These are phyloP conservation scores for Acomys russatus DNA, from an alignment of 2,797 vertebrate genomes.

Conservation along the genomic window DNA sequence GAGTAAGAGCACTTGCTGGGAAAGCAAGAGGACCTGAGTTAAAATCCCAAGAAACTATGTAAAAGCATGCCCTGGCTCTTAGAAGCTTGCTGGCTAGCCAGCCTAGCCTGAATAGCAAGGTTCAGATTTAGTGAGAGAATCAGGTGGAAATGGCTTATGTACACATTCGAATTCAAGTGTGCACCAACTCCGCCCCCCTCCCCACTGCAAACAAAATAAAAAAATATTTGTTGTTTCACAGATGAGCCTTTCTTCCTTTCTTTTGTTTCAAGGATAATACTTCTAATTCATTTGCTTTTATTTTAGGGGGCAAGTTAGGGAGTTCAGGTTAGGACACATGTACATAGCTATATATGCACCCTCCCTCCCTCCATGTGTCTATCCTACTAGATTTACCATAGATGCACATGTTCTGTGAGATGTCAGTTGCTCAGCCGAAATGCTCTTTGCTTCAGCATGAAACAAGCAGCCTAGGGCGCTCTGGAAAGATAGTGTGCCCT, in stretches of 20 bases:
- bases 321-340: not conserved
- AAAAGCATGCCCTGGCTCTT: not conserved
- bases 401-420: not conserved
- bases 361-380: not conserved
- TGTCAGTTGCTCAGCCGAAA: not conserved
- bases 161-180: not conserved
- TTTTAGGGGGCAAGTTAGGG: not conserved
- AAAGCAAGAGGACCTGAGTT: not conserved
- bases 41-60: not conserved
- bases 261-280: conserved; percentile 40
- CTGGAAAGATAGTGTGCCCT: not conserved
- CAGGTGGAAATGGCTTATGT: not conserved
- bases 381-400: not conserved
- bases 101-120: too few relatives aligned
- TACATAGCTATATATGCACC: not conserved
- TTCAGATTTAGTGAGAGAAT: not conserved
- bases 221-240: not conserved
- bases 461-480: not conserved
- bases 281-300: conserved; percentile 47
- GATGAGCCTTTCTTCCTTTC: conserved; percentile 6
- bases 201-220: not conserved
- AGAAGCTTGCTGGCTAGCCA: not conserved
- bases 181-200: too few relatives aligned
- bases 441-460: not conserved
- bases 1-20: not conserved